These are phyloP conservation scores for Spizaetus ornatus DNA, from an alignment of 2,113 vertebrate genomes.

Conservation along the genomic window DNA sequence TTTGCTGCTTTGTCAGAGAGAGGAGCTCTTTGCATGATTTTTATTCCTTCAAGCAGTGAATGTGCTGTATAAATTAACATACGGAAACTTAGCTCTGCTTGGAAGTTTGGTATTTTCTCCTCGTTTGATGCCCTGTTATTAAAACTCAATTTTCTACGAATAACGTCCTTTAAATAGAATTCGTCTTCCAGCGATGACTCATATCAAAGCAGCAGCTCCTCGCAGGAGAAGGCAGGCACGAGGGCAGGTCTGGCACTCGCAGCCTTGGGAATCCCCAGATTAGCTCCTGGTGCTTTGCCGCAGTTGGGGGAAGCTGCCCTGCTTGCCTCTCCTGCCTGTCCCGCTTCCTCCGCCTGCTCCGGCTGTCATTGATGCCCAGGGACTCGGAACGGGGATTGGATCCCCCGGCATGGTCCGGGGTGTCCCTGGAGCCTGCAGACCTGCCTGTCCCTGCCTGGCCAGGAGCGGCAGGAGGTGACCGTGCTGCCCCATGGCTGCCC, in stretches of 20 bases:
- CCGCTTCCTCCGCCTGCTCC: background rate
- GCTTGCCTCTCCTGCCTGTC: background rate
- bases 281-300: background rate
- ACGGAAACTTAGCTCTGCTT: background rate
- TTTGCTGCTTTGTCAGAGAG: background rate
- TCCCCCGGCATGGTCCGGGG: rapidly evolving
- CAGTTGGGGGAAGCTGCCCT: background rate
- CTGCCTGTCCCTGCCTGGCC: background rate
- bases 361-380: rapidly evolving
- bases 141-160: conserved; percentile 55
- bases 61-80: conserved; percentile 29
- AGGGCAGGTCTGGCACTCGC: conserved; percentile 47
- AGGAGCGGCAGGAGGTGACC: background rate
- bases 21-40: background rate
- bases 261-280: background rate
- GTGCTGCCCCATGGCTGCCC: background rate
- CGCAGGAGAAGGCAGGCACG: conserved; percentile 7
- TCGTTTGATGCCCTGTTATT: conserved; percentile 55
- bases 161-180: conserved; percentile 41
- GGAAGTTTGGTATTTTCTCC: conserved; percentile 46
- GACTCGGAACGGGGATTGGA: rapidly evolving
- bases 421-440: background rate
- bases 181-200: conserved; percentile 39
- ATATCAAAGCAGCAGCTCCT: conserved; percentile 1
- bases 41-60: background rate